These are phyloP conservation scores for Gallinago paraguaiae DNA, from an alignment of 2,113 vertebrate genomes.

Conservation along the genomic window DNA sequence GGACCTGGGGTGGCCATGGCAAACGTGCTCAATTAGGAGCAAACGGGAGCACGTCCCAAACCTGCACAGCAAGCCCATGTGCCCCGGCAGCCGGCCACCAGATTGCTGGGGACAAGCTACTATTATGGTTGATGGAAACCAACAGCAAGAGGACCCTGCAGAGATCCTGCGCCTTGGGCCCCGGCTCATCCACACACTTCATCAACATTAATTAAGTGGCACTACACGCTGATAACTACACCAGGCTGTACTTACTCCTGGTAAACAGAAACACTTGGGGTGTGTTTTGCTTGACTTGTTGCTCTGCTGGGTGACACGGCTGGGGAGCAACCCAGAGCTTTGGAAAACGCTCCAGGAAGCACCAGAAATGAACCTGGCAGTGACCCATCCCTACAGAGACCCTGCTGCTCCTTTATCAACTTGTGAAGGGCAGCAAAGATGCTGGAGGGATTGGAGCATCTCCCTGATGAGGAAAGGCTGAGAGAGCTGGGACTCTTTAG, in stretches of 20 bases:
- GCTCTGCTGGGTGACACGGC: rapidly evolving
- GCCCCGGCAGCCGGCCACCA: rapidly evolving
- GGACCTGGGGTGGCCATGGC: neutral
- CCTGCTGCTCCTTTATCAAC: neutral
- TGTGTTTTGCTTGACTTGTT: neutral
- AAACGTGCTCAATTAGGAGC: neutral
- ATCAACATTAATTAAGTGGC: neutral
- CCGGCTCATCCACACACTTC: neutral
- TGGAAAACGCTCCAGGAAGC: neutral
- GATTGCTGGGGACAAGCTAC: rapidly evolving
- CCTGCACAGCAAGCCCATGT: neutral
- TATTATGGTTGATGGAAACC: neutral
- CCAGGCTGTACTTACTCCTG: neutral
- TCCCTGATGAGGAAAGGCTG: too few species aligned
- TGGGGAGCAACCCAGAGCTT: neutral
- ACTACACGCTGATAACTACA: neutral
- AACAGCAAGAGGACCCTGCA: neutral
- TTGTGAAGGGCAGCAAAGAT: neutral
- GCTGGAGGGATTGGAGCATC: too few species aligned
- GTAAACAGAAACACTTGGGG: neutral
- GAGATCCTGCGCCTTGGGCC: neutral
- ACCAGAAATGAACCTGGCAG: neutral
- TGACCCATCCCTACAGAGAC: neutral
- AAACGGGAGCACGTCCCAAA: neutral
- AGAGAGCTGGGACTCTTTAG: too few species aligned